Base-by-base conservation (phyloP, 2,888 invertebrate genomes). In the Byasa hedistus region DNA sequence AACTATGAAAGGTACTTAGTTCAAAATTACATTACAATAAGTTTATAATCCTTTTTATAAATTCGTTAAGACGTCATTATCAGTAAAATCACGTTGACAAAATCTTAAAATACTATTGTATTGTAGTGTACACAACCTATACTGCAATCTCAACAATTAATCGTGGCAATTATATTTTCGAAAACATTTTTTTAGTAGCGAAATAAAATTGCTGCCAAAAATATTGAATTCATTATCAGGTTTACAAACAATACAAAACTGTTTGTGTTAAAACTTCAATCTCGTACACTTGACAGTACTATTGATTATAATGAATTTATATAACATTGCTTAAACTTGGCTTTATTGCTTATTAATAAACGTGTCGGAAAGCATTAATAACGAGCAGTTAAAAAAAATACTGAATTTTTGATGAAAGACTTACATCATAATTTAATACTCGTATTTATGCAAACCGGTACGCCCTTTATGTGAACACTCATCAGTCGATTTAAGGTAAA, bases 241-340 rank as follows among this genome's bases (percentile, higher is more conserved):
- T 27, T 36, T 36, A 36, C 4, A 39, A 39, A 2, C 39, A 15
- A 3, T 15, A 39, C 12, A 39, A 36, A 39, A 17, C 39, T 39
- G 39, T 39, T 36, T 10, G 12, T 39, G 12, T 12, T 39, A 2
- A 15, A 39, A 39, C 12, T 39, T 39, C 15, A 39, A 39, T 15
- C 39, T 39, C 15, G 15, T 15, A 39, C 39, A 39, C 2, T 39
- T 12, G 39, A 39, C 1, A 39, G 39, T 15, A 15, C 39, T 17
- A 12, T 39, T 39, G 10, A 72, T 72, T 36, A 61, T 54, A 22
- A 17, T 15, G 10, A 21, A 54, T 5, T 54, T 54, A 54, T 54
- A 10, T 23, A 54, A n/a, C n/a, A 48, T 7, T 48, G 48, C 10
- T 3, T 12, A 12, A 48, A 19, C 48, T 48, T 19, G 48, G 48